Evolutionary conservation across 2,888 invertebrate genomes (phyloP).

Genomic region (Sesamia inferens): DNA sequence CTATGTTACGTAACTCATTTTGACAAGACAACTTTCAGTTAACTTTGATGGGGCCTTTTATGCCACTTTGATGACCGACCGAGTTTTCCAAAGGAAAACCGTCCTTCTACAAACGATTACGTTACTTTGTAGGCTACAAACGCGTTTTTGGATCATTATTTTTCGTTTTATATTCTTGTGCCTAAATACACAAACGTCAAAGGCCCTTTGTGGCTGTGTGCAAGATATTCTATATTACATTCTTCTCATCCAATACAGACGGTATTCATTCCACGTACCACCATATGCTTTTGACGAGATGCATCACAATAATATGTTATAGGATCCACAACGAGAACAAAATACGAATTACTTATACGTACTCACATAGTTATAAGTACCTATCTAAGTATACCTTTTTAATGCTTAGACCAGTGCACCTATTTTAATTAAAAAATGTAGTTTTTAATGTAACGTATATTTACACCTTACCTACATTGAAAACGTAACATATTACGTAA

Average conservation of each 20-base stretch:
- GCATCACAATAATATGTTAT: conserved; percentile 21
- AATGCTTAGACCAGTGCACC: neutral
- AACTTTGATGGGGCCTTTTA: conserved; percentile 44
- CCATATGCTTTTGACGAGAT: conserved; percentile 12
- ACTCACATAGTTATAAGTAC: neutral
- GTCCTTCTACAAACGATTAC: conserved; percentile 11
- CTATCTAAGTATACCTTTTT: too few relatives aligned
- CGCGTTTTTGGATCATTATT: conserved; percentile 6
- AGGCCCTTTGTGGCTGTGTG: neutral
- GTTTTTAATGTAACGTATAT: neutral
- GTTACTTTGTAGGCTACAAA: conserved; percentile 3
- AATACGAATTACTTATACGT: conserved; percentile 5
- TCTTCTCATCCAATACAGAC: conserved; percentile 15
- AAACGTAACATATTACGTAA: neutral
- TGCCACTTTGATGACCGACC: conserved; percentile 37
- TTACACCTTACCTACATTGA: neutral
- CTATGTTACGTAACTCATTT: conserved; percentile 51
- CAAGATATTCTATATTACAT: conserved; percentile 20
- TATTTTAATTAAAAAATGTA: neutral
- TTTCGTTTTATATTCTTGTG: neutral
- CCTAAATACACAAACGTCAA: conserved; percentile 16
- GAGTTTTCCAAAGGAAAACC: conserved; percentile 21
- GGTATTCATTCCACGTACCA: conserved; percentile 18
- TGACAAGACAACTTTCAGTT: conserved; percentile 47
- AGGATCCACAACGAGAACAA: neutral